Evolutionary conservation across 2,888 invertebrate genomes (phyloP).

Genomic region (Agrochola lota): DNA sequence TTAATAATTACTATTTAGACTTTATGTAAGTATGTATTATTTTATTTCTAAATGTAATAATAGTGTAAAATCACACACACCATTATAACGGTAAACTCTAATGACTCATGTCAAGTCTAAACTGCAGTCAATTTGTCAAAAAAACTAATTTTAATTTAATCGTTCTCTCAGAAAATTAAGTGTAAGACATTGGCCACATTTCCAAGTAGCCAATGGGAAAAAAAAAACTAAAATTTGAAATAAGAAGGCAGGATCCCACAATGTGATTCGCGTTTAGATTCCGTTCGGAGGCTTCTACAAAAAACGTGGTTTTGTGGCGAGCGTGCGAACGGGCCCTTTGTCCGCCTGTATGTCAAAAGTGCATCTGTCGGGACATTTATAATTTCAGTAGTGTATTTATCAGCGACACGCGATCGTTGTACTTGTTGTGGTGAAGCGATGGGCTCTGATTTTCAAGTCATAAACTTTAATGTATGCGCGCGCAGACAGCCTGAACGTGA

Average conservation of each 20-base stretch:
- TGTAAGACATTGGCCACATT: conserved; percentile 65
- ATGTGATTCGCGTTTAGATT: conserved; percentile 85
- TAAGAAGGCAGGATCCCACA: conserved; percentile 80
- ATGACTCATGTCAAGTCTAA: conserved; percentile 37
- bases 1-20: neutral
- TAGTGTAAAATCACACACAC: neutral
- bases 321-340: conserved; percentile 87
- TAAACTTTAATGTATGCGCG: conserved; percentile 40
- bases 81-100: conserved; percentile 45
- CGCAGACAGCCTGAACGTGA: conserved; percentile 29
- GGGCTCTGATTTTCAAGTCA: conserved; percentile 38
- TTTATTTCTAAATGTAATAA: neutral
- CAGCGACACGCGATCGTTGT: conserved; percentile 53
- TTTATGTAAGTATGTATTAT: neutral
- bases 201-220: conserved; percentile 62
- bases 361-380: conserved; percentile 84
- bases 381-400: conserved; percentile 77
- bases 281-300: conserved; percentile 82
- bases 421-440: conserved; percentile 34
- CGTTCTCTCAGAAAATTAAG: conserved; percentile 61
- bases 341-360: conserved; percentile 80
- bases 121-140: conserved; percentile 49
- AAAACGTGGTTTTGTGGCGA: conserved; percentile 81
- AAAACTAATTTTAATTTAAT: conserved; percentile 62
- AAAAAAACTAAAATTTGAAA: conserved; percentile 67